A percentile compares a stretch with the other conserved stretches of the same genome.
Evolutionary conservation across 1,140 invertebrate genomes (phyloP).

Genomic region (Hesperophylax magnus): DNA sequence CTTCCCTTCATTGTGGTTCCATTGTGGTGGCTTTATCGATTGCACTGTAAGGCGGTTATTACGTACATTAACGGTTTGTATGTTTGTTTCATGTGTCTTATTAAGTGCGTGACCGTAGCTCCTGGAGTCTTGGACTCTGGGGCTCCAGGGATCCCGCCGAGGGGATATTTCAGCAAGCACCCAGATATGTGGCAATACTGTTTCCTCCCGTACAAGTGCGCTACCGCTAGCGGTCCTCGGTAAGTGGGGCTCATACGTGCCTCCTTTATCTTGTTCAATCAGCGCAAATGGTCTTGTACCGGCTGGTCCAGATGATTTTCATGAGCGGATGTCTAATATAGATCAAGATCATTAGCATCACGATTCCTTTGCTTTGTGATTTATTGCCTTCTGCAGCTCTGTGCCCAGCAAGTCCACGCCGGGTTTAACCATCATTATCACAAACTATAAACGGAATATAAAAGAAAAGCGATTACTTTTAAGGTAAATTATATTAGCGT

Average conservation of each 20-base stretch:
- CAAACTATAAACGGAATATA: slow-evolving; percentile 7
- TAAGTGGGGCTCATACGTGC: slow-evolving; percentile 52
- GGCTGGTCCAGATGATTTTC: slow-evolving; percentile 51
- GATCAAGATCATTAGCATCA: slow-evolving; percentile 54
- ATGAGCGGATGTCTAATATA: slow-evolving; percentile 53
- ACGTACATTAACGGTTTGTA: too few relatives aligned
- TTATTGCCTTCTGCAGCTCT: slow-evolving; percentile 39
- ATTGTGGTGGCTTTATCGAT: too few relatives aligned
- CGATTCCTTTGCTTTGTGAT: slow-evolving; percentile 52
- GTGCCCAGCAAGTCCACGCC: not conserved
- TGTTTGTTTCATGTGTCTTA: too few relatives aligned
- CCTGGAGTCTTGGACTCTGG: too few relatives aligned
- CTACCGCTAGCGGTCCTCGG: slow-evolving; percentile 23
- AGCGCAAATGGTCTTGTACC: slow-evolving; percentile 54
- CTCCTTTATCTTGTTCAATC: slow-evolving; percentile 55
- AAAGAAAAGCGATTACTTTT: slow-evolving; percentile 8
- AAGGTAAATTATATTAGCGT: not conserved
- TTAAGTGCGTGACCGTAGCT: too few relatives aligned
- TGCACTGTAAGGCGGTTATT: not conserved
- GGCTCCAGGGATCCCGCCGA: not conserved
- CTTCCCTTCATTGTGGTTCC: too few relatives aligned
- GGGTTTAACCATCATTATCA: not conserved
- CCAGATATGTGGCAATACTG: slow-evolving; percentile 34
- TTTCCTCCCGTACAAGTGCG: slow-evolving; percentile 24
- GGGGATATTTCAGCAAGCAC: slow-evolving; percentile 12